Conservation (phyloP, 2,888 invertebrate species). For the Harpalus rufipes region DNA sequence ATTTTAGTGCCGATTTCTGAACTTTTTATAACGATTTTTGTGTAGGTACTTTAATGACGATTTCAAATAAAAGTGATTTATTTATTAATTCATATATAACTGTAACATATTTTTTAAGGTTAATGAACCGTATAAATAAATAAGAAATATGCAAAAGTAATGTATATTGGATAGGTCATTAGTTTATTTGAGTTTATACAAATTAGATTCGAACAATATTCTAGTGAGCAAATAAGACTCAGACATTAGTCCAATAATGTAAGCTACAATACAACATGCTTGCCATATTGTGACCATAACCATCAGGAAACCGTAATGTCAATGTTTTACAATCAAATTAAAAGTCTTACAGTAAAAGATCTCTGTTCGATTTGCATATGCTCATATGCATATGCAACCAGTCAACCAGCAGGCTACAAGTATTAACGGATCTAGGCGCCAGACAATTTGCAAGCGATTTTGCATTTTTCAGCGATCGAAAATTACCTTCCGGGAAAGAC, state of each 20-base stretch:
- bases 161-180: neutral
- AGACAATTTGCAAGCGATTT: constrained; percentile 67
- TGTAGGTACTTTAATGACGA: no score
- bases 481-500: constrained; percentile 67
- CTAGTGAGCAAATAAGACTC: neutral
- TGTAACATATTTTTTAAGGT: no score
- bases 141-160: neutral
- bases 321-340: neutral
- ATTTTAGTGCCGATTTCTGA: no score
- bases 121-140: neutral
- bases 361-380: no score
- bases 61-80: no score
- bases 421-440: constrained; percentile 67
- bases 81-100: no score
- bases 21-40: no score
- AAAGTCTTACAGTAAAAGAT: neutral
- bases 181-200: neutral
- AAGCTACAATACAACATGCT: neutral
- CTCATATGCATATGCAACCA: constrained; percentile 57
- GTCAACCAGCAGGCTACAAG: constrained; percentile 57
- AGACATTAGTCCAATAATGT: neutral
- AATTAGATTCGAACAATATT: neutral
- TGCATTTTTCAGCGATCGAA: constrained; percentile 65
- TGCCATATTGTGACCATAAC: neutral
- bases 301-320: neutral